Conservation (phyloP, 1,140 invertebrate species). For the Lepidotrigona ventralis region DNA sequence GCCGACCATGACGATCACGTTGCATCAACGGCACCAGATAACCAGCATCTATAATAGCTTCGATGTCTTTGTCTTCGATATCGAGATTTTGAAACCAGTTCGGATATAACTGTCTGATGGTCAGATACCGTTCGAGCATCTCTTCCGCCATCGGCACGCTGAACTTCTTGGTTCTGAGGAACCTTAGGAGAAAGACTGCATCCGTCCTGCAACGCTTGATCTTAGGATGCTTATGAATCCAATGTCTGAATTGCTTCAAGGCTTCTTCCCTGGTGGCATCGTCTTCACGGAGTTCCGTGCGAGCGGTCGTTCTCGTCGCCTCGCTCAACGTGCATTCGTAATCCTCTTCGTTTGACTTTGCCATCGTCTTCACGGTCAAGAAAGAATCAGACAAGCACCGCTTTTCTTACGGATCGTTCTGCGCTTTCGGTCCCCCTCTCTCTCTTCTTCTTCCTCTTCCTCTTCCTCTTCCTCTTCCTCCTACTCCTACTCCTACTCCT, state of each 20-base stretch:
- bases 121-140: constrained; percentile 91
- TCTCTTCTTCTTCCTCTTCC: background rate
- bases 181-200: constrained; percentile 88
- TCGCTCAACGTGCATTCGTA: constrained; percentile 76
- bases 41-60: constrained; percentile 89
- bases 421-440: background rate
- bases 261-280: constrained; percentile 85
- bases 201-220: constrained; percentile 90
- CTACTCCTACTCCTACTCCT: background rate
- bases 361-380: constrained; percentile 63
- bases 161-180: constrained; percentile 92
- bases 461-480: background rate
- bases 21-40: constrained; percentile 89
- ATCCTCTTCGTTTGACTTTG: constrained; percentile 51
- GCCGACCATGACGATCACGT: constrained; percentile 86
- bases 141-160: constrained; percentile 90
- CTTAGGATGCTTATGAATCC: constrained; percentile 87
- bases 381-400: constrained; percentile 12
- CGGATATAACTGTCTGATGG: constrained; percentile 89
- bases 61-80: constrained; percentile 84
- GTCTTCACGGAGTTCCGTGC: constrained; percentile 87
- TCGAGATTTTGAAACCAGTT: constrained; percentile 92
- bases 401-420: background rate
- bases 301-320: constrained; percentile 82
- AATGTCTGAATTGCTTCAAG: constrained; percentile 86